phyloP scores from a whole-genome alignment of 37 sponge, comb jelly and placozoan species.

The Halichondria panicea region DNA sequence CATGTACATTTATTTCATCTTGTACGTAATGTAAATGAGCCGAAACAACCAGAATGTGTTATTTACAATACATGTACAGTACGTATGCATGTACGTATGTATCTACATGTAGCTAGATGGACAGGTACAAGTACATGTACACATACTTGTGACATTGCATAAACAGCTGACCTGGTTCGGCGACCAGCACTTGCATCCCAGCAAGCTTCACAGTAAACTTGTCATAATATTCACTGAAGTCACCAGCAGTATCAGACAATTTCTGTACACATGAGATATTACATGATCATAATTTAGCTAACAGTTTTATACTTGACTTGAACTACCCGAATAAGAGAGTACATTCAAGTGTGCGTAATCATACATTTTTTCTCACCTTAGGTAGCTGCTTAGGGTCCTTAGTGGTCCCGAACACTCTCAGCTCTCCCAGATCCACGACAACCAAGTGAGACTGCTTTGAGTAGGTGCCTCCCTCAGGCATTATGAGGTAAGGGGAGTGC shows the following conservation, averaged over 20 bases:
- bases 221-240: constrained; percentile 54
- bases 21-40: too few relatives aligned
- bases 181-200: constrained; percentile 68
- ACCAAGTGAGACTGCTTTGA: constrained; percentile 16
- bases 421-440: constrained; percentile 53
- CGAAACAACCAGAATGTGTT: too few relatives aligned
- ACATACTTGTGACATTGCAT: neutral
- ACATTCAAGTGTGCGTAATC: neutral
- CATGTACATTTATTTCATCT: neutral
- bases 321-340: neutral
- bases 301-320: neutral
- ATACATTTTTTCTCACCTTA: constrained; percentile 1
- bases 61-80: neutral
- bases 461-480: constrained; percentile 52
- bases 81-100: neutral
- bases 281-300: neutral
- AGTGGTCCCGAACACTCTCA: constrained; percentile 26
- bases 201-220: constrained; percentile 57
- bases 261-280: neutral
- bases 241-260: neutral
- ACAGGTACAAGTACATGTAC: neutral
- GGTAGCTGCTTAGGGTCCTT: constrained; percentile 4
- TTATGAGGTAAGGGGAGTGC: constrained; percentile 70
- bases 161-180: constrained; percentile 46
- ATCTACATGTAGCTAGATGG: neutral